Percentiles rank a stretch among this genome's conserved stretches.
phyloP scores from a whole-genome alignment of 2,888 invertebrate species.

The Orchesella flavescens region DNA sequence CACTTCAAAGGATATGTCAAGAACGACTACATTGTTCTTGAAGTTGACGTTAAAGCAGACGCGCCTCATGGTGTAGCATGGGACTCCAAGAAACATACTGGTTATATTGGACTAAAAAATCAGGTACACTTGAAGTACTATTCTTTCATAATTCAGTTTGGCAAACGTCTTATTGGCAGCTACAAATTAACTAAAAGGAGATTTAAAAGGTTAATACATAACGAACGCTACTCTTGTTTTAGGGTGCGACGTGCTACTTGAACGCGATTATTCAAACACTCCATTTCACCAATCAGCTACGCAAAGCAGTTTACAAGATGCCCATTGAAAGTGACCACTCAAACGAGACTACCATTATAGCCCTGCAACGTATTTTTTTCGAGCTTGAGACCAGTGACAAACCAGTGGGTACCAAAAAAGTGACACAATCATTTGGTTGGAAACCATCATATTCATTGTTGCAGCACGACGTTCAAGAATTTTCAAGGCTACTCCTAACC shows the following conservation, averaged over 20 bases:
- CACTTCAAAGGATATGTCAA: conserved; percentile 92
- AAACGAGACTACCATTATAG: conserved; percentile 93
- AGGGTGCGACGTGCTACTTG: conserved; percentile 99
- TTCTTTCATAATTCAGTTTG: no score
- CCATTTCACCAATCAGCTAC: conserved; percentile 93
- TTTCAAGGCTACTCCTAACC: conserved; percentile 82
- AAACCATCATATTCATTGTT: conserved; percentile 99
- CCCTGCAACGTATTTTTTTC: conserved; percentile 97
- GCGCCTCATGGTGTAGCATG: conserved; percentile 96
- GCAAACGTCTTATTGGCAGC: no score
- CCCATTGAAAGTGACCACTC: conserved; percentile 99
- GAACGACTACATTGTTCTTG: conserved; percentile 91
- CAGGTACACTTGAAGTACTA: conserved; percentile 80
- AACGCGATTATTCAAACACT: conserved; percentile 98
- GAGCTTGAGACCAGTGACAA: conserved; percentile 98
- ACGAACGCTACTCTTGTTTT: conserved; percentile 7
- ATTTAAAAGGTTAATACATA: no score
- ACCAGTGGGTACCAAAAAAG: conserved; percentile 98
- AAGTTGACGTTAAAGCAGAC: conserved; percentile 89
- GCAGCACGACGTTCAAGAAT: conserved; percentile 92
- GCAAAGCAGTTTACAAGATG: conserved; percentile 97
- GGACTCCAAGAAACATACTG: conserved; percentile 98
- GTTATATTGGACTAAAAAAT: conserved; percentile 93
- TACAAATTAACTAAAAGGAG: no score
- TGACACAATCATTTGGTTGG: conserved; percentile 99